Evolutionary conservation across 2,888 invertebrate genomes (phyloP), one percentile per base, ranked within the genome.

Genomic region (Drosophila infuscata): DNA sequence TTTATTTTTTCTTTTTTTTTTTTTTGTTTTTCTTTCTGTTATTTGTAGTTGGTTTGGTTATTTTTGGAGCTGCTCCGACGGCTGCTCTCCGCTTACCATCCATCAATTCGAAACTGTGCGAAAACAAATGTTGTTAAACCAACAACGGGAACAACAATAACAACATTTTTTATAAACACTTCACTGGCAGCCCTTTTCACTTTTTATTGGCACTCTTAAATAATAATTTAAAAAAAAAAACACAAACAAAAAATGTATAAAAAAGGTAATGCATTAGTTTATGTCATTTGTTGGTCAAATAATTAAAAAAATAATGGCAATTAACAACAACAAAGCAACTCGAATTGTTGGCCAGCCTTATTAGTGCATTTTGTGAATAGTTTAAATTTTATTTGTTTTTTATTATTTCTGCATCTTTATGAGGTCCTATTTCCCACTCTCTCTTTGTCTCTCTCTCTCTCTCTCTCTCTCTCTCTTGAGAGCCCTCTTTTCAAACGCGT

Each of bases 401-500:
- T 25, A 9, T 46, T 11, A 7, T 53, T 53, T 35, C 8, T 29
- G 57, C n/a, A 25, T n/a, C 20, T 25, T 33, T 43, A 33, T 29
- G 11, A n/a, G 33, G 25, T 25, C 46, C 57, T 43, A 43, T 29
- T n/a, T 51, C 33, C 15, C 25, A 17, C 46, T n/a, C 35, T 8
- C 12, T 20, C 7, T 9, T 1, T n/a, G 9, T 9, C 9, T 9
- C 1, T 17, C 3, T 38, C 1, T 38, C 38, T 38, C 1, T 17
- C 3, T 38, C 1, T 38, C 38, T 38, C 15, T 36, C 12, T 46
- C 43, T 30, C 12, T 4, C 33, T 66, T 64, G 43, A 33, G 60
- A 59, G 70, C 73, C 49, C 58, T 20, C n/a, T 57, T 62, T 78
- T 78, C 54, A 77, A 78, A 82, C 85, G 87, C 90, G 87, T 87